A percentile compares a stretch with the other conserved stretches of the same genome.
These are phyloP conservation scores for Ormia ochracea DNA, from an alignment of 2,888 invertebrate species.

Conservation along the genomic window DNA sequence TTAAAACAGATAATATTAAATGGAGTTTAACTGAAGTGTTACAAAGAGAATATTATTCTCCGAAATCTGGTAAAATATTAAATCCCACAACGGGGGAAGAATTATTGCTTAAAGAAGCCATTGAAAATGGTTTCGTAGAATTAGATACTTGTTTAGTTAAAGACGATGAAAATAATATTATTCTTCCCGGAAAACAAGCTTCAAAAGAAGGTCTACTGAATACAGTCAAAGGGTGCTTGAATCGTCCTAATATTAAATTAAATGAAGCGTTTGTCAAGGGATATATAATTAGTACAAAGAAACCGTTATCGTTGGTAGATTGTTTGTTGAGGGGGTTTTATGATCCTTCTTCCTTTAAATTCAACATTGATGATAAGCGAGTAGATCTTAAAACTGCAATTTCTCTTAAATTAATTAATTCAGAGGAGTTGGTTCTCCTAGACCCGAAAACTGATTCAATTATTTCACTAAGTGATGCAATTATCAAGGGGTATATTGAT, in stretches of 20 bases:
- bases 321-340: conserved; percentile 88
- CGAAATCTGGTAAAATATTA: conserved; percentile 84
- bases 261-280: conserved; percentile 89
- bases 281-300: conserved; percentile 85
- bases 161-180: conserved; percentile 83
- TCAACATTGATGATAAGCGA: conserved; percentile 83
- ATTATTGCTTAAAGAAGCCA: conserved; percentile 86
- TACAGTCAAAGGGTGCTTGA: conserved; percentile 83
- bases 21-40: conserved; percentile 86
- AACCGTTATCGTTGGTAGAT: conserved; percentile 90
- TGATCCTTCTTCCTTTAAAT: conserved; percentile 84
- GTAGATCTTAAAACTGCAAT: conserved; percentile 87
- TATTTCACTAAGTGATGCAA: conserved; percentile 87
- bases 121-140: conserved; percentile 84
- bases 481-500: conserved; percentile 86
- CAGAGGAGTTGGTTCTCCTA: conserved; percentile 85
- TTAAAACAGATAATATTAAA: conserved; percentile 84
- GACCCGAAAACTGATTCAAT: conserved; percentile 89
- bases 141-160: conserved; percentile 84
- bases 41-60: conserved; percentile 86
- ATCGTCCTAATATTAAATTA: conserved; percentile 83
- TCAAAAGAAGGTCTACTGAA: conserved; percentile 84
- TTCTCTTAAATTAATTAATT: conserved; percentile 85
- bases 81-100: conserved; percentile 86
- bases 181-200: conserved; percentile 84